A percentile compares a stretch with the other conserved stretches of the same genome.
Evolutionary conservation across 2,888 invertebrate species (phyloP).

Genomic region (Oithona nana): DNA sequence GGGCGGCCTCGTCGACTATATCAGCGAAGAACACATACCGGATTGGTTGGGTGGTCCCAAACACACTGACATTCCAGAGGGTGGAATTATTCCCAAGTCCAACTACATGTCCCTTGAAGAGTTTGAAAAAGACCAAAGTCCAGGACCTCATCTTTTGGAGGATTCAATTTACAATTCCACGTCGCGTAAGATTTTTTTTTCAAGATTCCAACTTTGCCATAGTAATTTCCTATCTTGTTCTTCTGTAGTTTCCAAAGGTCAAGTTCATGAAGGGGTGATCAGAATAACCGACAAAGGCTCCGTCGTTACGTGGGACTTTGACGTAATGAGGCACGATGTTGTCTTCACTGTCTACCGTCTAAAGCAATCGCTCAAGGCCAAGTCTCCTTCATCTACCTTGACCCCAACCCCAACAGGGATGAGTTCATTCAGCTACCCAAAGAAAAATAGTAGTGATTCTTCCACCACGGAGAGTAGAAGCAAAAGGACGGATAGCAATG

Average conservation of each 20-base stretch:
- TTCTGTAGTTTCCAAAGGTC: slow-evolving; percentile 22
- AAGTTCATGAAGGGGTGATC: slow-evolving; percentile 57
- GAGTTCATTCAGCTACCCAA: not conserved
- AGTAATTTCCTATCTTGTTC: too few species aligned
- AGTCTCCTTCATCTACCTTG: not conserved
- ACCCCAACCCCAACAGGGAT: not conserved
- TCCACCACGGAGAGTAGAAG: not conserved
- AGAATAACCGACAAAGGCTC: slow-evolving; percentile 62
- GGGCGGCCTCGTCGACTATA: slow-evolving; percentile 65
- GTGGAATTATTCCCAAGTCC: slow-evolving; percentile 70
- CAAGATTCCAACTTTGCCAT: too few species aligned
- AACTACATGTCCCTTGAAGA: slow-evolving; percentile 47
- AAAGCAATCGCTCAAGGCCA: slow-evolving; percentile 18
- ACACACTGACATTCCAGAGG: slow-evolving; percentile 63
- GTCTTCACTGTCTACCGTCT: slow-evolving; percentile 53
- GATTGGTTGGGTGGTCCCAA: slow-evolving; percentile 71
- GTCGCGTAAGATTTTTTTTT: slow-evolving; percentile 25
- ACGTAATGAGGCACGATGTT: slow-evolving; percentile 71
- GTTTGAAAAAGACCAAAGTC: slow-evolving; percentile 23
- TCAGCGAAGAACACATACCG: slow-evolving; percentile 63
- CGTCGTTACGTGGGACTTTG: slow-evolving; percentile 91
- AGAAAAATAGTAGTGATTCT: not conserved
- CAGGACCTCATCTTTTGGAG: slow-evolving; percentile 33
- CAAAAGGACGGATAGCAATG: not conserved
- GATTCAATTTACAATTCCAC: slow-evolving; percentile 52